phyloP scores from a whole-genome alignment of 2,113 vertebrate species.

The Menura novaehollandiae region DNA sequence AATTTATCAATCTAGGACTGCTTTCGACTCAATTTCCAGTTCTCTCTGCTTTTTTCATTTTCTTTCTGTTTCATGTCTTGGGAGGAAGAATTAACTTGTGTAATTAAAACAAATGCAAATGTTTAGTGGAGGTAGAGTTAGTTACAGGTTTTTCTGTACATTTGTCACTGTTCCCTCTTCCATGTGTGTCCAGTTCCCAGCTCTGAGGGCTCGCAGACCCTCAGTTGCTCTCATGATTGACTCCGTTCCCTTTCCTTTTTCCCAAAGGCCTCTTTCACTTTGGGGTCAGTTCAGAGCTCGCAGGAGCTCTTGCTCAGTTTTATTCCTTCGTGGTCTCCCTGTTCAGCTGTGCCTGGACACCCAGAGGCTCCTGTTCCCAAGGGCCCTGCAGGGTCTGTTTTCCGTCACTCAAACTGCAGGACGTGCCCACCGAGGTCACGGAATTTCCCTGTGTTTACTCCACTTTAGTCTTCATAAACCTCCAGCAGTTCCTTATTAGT shows the following conservation, averaged over 20 bases:
- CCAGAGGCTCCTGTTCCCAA: not conserved
- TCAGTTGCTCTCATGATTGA: not conserved
- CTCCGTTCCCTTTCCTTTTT: not conserved
- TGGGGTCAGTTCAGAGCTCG: not conserved
- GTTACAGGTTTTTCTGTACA: not conserved
- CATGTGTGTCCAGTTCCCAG: not conserved
- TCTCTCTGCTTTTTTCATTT: not conserved
- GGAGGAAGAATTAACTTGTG: not conserved
- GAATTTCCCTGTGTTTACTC: not conserved
- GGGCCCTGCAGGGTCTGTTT: not conserved
- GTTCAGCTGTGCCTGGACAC: not conserved
- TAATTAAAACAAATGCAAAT: not conserved
- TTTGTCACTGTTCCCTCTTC: not conserved
- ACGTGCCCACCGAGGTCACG: not conserved
- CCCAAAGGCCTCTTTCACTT: not conserved
- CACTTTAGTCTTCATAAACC: constrained; percentile 9
- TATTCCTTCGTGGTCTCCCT: not conserved
- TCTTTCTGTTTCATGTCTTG: not conserved
- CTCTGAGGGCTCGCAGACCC: not conserved
- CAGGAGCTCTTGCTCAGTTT: not conserved
- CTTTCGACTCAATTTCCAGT: not conserved
- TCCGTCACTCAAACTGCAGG: not conserved
- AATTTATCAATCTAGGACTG: not conserved
- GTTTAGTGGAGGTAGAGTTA: not conserved
- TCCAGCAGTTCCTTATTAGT: constrained; percentile 34